phyloP scores from a whole-genome alignment of 2,113 vertebrate species.

The Larimichthys crocea region DNA sequence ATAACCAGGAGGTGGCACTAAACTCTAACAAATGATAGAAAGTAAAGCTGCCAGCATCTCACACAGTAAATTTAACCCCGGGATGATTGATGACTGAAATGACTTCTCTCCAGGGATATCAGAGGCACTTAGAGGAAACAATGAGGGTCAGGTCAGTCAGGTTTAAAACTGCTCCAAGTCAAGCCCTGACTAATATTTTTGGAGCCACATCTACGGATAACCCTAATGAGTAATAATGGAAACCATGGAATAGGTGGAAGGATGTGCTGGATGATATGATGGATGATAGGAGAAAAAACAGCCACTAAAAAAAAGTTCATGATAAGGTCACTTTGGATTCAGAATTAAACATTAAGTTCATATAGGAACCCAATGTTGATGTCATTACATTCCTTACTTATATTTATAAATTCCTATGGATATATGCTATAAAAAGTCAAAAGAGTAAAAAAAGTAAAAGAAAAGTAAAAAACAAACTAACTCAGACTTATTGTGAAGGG shows the following conservation, averaged over 20 bases:
- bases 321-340: neutral
- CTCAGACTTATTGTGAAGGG: neutral
- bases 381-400: neutral
- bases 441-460: no score
- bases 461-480: neutral
- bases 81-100: neutral
- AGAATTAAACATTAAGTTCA: neutral
- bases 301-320: neutral
- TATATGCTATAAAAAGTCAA: neutral
- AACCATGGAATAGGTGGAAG: neutral
- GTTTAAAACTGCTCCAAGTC: no score
- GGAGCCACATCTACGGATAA: neutral
- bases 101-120: neutral
- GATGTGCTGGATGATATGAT: neutral
- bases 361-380: neutral
- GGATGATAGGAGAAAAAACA: neutral
- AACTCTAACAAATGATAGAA: neutral
- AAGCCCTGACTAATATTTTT: neutral
- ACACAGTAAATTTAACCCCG: neutral
- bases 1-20: slow-evolving; percentile 60
- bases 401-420: no score
- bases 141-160: neutral
- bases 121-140: no score
- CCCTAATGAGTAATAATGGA: neutral
- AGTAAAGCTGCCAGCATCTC: slow-evolving; percentile 2